Percentiles rank a stretch among this genome's conserved stretches.
Evolutionary conservation across 2,797 vertebrate genomes (phyloP).

Genomic region (Remorina albescens): DNA sequence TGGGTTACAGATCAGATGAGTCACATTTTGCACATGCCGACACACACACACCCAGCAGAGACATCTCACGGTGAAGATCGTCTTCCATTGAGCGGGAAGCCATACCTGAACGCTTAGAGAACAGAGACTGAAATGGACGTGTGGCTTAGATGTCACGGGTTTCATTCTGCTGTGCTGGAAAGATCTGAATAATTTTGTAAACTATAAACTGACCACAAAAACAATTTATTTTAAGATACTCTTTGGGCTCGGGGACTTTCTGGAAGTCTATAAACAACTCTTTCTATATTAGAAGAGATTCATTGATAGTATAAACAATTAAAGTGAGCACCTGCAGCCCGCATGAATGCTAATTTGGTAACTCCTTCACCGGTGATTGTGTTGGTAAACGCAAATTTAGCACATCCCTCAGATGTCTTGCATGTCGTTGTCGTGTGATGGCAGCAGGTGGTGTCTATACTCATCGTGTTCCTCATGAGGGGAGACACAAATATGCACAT

Average conservation of each 20-base stretch:
- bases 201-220: background rate
- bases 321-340: background rate
- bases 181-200: background rate
- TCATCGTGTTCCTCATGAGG: constrained; percentile 29
- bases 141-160: constrained; percentile 24
- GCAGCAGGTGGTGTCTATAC: constrained; percentile 61
- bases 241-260: background rate
- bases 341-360: constrained; percentile 23
- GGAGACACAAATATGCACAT: constrained; percentile 5
- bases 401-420: constrained; percentile 40
- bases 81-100: constrained; percentile 53
- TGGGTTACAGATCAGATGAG: constrained; percentile 44
- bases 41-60: constrained; percentile 70
- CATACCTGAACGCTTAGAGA: constrained; percentile 44
- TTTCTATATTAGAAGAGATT: background rate
- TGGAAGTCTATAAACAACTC: background rate
- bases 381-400: constrained; percentile 46
- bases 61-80: constrained; percentile 66
- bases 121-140: constrained; percentile 39
- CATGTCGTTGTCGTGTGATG: constrained; percentile 47
- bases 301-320: background rate
- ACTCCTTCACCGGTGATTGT: background rate
- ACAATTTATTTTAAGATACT: background rate
- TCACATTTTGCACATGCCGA: constrained; percentile 69
- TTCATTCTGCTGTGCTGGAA: constrained; percentile 1